Evolutionary conservation across 2,888 invertebrate genomes (phyloP), one percentile per base, ranked within the genome.

Genomic region (Acronicta psi): DNA sequence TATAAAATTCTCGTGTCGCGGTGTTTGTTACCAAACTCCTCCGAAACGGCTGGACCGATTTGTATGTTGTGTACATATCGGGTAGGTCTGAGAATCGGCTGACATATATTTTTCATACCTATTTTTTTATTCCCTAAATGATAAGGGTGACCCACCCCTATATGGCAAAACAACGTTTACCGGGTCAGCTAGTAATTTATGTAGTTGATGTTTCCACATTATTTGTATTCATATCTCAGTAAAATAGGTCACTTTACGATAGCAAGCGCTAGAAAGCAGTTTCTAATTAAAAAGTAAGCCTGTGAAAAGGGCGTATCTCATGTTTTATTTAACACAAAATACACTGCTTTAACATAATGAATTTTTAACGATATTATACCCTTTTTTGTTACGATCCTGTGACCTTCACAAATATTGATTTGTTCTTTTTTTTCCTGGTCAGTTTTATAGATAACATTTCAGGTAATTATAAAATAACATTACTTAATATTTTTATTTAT

Each of bases 201-300:
- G 4, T 36, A 16, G n/a, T 34, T 40, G 5, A n/a, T 17, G 17
- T 51, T 41, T 18, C 16, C 42, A n/a, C 37, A 9, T 44, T 23
- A 54, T 65, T 63, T 49, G 16, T 54, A n/a, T 29, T 1, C 1
- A 2, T 10, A 29, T 29, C 9, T 29, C 53, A 29, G 10, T 36
- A 59, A 71, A 60, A 43, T 55, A 56, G 72, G 66, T 59, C 54
- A 40, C n/a, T 56, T 54, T 55, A 50, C 31, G 13, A 49, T 42
- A 11, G 37, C 46, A 41, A 29, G 16, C 42, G 18, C 10, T 13
- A 43, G 10, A 29, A 54, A 40, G 44, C 47, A 43, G 40, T 18
- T 18, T 29, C 42, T 69, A 71, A 69, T 71, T 71, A 66, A 69
- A 69, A 69, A 60, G 43, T 56, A 51, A 47, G 37, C 34, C 43